A percentile compares a stretch with the other conserved stretches of the same genome.
phyloP scores from a whole-genome alignment of 2,888 invertebrate species.

The Nomada flava region DNA sequence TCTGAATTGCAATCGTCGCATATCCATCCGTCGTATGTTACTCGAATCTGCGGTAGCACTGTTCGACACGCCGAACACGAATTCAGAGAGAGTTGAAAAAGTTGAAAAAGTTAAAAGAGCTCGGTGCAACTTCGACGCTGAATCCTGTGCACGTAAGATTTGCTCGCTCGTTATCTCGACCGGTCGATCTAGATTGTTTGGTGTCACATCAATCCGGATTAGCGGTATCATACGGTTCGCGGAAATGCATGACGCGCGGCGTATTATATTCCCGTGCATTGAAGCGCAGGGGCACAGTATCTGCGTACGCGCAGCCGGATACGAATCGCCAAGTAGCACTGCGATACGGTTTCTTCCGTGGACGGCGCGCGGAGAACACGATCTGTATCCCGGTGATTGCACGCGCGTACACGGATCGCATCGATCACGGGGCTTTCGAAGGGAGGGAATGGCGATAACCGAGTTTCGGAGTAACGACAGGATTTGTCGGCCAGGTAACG shows the following conservation, averaged over 20 bases:
- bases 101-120: not conserved
- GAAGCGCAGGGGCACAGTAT: constrained; percentile 23
- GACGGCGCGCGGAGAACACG: not conserved
- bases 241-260: constrained; percentile 58
- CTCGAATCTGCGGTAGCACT: too few species aligned
- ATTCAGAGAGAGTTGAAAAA: too few species aligned
- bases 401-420: constrained; percentile 61
- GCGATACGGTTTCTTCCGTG: constrained; percentile 14
- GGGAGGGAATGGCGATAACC: not conserved
- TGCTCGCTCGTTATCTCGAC: constrained; percentile 43
- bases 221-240: constrained; percentile 63
- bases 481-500: too few species aligned
- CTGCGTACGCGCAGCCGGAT: not conserved
- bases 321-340: constrained; percentile 5
- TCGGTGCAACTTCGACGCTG: not conserved
- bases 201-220: constrained; percentile 59
- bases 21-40: too few species aligned
- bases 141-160: too few species aligned
- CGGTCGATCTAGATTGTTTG: constrained; percentile 55
- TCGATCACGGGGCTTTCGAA: constrained; percentile 49
- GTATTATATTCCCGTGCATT: constrained; percentile 53
- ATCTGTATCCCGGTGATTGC: constrained; percentile 1
- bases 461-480: too few species aligned
- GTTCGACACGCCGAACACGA: too few species aligned
- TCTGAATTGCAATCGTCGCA: too few species aligned